Percentiles rank a stretch among this genome's conserved stretches.
phyloP scores from a whole-genome alignment of 53 echinoderm and acorn worm genomes.

The Paelopatides confundens region DNA sequence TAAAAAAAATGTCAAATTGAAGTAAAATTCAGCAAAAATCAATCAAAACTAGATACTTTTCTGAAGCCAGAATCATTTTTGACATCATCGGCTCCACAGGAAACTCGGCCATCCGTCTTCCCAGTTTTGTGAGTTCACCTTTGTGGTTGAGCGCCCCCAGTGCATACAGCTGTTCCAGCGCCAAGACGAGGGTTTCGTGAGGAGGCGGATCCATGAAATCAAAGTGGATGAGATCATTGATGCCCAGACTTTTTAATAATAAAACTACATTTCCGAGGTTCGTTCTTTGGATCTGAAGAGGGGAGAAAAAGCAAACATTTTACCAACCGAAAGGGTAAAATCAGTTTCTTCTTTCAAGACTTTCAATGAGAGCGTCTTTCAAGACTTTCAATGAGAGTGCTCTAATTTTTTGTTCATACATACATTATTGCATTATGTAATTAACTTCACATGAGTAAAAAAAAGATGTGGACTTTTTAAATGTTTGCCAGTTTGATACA shows the following conservation, averaged over 20 bases:
- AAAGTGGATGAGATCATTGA: constrained; percentile 99
- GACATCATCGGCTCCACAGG: constrained; percentile 98
- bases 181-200: constrained; percentile 93
- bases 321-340: background rate
- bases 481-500: no score
- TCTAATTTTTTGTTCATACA: no score
- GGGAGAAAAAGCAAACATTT: background rate
- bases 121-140: constrained; percentile 95
- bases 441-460: no score
- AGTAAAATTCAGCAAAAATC: no score
- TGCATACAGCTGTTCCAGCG: constrained; percentile 96
- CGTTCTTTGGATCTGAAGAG: constrained; percentile 89
- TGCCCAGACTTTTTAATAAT: constrained; percentile 90
- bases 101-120: constrained; percentile 94
- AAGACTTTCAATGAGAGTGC: no score
- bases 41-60: constrained; percentile 70
- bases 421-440: no score
- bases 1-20: no score
- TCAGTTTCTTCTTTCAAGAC: no score
- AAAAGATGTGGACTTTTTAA: no score
- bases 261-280: constrained; percentile 95
- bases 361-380: no score
- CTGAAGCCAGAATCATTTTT: constrained; percentile 97
- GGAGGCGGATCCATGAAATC: constrained; percentile 99
- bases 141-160: constrained; percentile 97